phyloP scores from a whole-genome alignment of 2,888 invertebrate species.

The Meandrusa payeni region DNA sequence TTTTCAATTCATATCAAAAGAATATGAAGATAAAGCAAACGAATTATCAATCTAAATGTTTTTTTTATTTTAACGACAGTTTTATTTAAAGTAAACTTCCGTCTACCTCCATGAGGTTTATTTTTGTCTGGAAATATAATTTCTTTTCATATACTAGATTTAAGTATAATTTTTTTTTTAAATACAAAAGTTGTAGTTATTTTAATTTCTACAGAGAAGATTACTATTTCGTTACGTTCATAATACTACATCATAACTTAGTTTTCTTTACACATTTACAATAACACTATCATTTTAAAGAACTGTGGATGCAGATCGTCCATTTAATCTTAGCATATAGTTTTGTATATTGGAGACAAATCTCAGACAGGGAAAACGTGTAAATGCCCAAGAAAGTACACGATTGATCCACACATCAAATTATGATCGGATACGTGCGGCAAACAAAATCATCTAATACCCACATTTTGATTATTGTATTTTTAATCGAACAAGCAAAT shows the following conservation, averaged over 20 bases:
- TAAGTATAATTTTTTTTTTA: constrained; percentile 20
- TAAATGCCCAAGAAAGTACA: too few species aligned
- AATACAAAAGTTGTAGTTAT: constrained; percentile 18
- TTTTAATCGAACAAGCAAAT: constrained; percentile 79
- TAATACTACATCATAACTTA: constrained; percentile 10
- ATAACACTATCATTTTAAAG: too few species aligned
- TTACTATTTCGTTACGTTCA: neutral
- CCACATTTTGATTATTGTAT: neutral
- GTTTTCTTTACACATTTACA: constrained; percentile 22
- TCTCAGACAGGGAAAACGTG: too few species aligned
- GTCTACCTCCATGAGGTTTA: constrained; percentile 2
- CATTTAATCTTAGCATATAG: too few species aligned
- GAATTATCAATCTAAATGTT: too few species aligned
- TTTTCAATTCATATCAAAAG: neutral
- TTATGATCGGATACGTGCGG: too few species aligned
- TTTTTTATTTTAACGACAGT: too few species aligned
- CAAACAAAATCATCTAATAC: too few species aligned
- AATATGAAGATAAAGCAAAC: neutral
- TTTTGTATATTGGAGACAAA: neutral
- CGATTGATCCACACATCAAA: too few species aligned
- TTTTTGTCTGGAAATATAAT: constrained; percentile 3
- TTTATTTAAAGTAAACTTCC: too few species aligned
- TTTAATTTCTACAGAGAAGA: constrained; percentile 16
- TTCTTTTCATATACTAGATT: constrained; percentile 1
- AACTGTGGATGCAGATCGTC: too few species aligned